Percentiles rank a stretch among this genome's conserved stretches.
These are phyloP conservation scores for Tetragonula clypearis DNA, from an alignment of 1,140 invertebrate species.

Conservation along the genomic window DNA sequence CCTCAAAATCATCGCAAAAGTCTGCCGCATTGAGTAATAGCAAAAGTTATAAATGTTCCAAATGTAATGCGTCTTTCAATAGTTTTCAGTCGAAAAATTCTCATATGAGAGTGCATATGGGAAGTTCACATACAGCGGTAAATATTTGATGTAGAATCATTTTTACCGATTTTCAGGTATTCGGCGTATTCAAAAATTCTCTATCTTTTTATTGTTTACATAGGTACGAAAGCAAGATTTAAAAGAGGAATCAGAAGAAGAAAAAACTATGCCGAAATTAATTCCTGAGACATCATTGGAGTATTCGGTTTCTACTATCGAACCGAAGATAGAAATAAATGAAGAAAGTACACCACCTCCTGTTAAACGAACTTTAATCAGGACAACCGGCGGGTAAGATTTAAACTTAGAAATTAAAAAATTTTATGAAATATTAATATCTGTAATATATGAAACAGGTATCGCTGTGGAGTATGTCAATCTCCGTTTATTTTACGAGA, in stretches of 20 bases:
- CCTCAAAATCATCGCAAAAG: conserved; percentile 51
- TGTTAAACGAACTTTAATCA: conserved; percentile 73
- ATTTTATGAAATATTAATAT: not conserved
- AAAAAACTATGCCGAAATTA: conserved; percentile 65
- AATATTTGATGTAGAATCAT: not conserved
- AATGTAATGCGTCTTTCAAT: conserved; percentile 67
- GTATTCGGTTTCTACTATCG: conserved; percentile 60
- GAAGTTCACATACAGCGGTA: conserved; percentile 47
- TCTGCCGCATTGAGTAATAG: conserved; percentile 34
- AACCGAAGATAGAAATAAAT: conserved; percentile 68
- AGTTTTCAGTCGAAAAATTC: conserved; percentile 70
- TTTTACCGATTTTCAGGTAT: not conserved
- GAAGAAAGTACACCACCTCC: conserved; percentile 67
- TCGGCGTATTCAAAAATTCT: not conserved
- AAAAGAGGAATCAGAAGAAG: conserved; percentile 55
- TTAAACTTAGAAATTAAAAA: not conserved
- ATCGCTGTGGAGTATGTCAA: conserved; percentile 75
- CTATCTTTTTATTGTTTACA: conserved; percentile 4
- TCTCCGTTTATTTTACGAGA: conserved; percentile 74
- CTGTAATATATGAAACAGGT: conserved; percentile 52
- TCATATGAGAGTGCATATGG: conserved; percentile 69
- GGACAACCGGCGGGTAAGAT: conserved; percentile 68
- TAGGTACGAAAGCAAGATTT: conserved; percentile 48
- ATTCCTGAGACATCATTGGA: conserved; percentile 62
- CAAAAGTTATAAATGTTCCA: conserved; percentile 71